Conservation (phyloP, 1,140 invertebrate species). For the Bradysia coprophila region DNA sequence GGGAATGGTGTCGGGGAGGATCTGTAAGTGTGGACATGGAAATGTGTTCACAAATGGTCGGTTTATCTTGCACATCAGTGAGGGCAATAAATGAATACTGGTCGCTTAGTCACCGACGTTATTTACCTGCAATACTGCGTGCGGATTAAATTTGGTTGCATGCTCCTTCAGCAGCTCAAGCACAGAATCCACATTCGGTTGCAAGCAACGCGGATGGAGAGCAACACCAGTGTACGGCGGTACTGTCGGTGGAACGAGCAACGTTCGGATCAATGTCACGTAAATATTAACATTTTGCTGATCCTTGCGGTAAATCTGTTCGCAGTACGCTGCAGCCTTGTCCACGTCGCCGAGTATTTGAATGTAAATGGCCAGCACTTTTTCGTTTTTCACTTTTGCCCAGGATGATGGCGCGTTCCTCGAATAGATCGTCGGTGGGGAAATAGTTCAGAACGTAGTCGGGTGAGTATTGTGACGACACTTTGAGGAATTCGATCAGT, state of each 20-base stretch:
- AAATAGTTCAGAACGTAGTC: slow-evolving; percentile 80
- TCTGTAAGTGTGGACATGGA: slow-evolving; percentile 10
- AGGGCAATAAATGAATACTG: too few species aligned
- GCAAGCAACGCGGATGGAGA: slow-evolving; percentile 31
- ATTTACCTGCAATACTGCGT: slow-evolving; percentile 32
- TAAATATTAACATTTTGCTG: slow-evolving; percentile 26
- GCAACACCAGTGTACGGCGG: slow-evolving; percentile 29
- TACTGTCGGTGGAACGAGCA: slow-evolving; percentile 36
- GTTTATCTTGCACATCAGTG: too few species aligned
- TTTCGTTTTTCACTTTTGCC: slow-evolving; percentile 75
- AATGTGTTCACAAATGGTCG: too few species aligned
- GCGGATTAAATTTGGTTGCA: slow-evolving; percentile 61
- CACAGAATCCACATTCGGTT: slow-evolving; percentile 57
- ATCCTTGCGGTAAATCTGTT: slow-evolving; percentile 42
- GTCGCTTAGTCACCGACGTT: too few species aligned
- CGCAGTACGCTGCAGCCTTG: slow-evolving; percentile 72
- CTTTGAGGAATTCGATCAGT: slow-evolving; percentile 66
- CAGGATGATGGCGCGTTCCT: slow-evolving; percentile 83
- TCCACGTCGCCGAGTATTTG: slow-evolving; percentile 58
- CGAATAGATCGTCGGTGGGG: slow-evolving; percentile 68
- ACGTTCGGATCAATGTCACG: slow-evolving; percentile 38
- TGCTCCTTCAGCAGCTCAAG: slow-evolving; percentile 63
- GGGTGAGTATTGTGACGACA: slow-evolving; percentile 65
- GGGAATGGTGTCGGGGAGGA: slow-evolving; percentile 57
- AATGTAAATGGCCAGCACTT: slow-evolving; percentile 83